phyloP scores from a whole-genome alignment of 2,888 invertebrate species.

The Coecobrya sp. region DNA sequence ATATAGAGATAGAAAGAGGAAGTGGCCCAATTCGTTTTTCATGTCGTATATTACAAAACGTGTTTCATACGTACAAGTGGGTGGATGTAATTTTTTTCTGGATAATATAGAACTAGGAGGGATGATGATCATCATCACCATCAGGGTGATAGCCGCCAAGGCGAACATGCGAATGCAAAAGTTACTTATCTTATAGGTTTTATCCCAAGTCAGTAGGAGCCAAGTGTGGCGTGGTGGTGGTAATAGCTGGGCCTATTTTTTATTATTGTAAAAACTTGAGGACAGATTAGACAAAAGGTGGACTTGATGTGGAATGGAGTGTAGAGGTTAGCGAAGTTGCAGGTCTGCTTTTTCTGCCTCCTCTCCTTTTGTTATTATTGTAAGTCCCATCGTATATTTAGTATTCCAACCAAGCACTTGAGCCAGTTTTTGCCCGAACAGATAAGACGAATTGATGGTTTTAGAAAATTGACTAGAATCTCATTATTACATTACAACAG shows the following conservation, averaged over 20 bases:
- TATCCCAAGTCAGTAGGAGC: not conserved
- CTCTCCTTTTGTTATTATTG: constrained; percentile 15
- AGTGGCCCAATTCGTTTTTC: constrained; percentile 72
- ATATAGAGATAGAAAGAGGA: constrained; percentile 20
- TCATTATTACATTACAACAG: constrained; percentile 79
- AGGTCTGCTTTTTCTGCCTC: not conserved
- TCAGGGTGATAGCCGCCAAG: not conserved
- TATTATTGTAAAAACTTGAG: constrained; percentile 68
- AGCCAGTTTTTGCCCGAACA: constrained; percentile 73
- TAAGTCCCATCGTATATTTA: constrained; percentile 71
- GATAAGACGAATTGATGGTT: constrained; percentile 81
- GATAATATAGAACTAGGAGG: constrained; percentile 16
- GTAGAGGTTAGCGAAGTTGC: constrained; percentile 1
- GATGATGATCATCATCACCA: constrained; percentile 44
- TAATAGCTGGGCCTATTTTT: constrained; percentile 41
- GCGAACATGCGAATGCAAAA: constrained; percentile 44
- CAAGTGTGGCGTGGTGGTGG: not conserved
- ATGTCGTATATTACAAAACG: constrained; percentile 62
- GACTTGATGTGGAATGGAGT: constrained; percentile 4
- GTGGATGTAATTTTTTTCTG: constrained; percentile 45
- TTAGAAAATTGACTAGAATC: constrained; percentile 81
- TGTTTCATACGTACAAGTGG: constrained; percentile 11
- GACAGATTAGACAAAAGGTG: constrained; percentile 75
- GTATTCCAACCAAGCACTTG: constrained; percentile 76
- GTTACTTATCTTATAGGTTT: constrained; percentile 24